phyloP scores from a whole-genome alignment of 2,113 vertebrate genomes.

The Maccullochella peelii region DNA sequence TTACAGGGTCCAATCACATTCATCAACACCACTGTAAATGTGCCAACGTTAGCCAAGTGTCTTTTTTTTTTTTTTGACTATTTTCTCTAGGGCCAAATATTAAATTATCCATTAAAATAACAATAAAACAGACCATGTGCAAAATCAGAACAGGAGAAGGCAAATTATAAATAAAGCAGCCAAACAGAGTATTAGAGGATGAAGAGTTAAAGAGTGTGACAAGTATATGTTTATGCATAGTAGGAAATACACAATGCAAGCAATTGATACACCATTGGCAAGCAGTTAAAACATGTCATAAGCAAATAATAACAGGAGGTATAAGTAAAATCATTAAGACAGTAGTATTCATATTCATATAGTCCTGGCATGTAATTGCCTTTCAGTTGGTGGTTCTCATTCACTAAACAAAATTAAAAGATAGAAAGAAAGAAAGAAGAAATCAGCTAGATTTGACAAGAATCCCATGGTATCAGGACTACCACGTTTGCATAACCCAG shows the following conservation, averaged over 20 bases:
- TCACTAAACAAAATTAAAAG: background rate
- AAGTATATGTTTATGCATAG: background rate
- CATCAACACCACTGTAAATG: background rate
- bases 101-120: background rate
- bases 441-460: background rate
- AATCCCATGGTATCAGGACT: background rate
- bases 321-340: background rate
- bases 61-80: background rate
- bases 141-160: background rate
- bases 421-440: background rate
- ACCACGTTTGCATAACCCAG: background rate
- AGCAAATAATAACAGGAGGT: conserved; percentile 4
- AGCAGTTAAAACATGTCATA: background rate
- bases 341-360: background rate
- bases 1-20: background rate
- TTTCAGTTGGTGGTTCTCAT: background rate
- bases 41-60: background rate
- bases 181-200: background rate
- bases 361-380: background rate
- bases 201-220: background rate
- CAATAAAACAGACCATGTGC: background rate
- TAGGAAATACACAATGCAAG: background rate
- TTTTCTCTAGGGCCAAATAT: background rate
- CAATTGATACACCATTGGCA: background rate
- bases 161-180: background rate